phyloP scores from a whole-genome alignment of 2,113 vertebrate species.

The Scomber japonicus region DNA sequence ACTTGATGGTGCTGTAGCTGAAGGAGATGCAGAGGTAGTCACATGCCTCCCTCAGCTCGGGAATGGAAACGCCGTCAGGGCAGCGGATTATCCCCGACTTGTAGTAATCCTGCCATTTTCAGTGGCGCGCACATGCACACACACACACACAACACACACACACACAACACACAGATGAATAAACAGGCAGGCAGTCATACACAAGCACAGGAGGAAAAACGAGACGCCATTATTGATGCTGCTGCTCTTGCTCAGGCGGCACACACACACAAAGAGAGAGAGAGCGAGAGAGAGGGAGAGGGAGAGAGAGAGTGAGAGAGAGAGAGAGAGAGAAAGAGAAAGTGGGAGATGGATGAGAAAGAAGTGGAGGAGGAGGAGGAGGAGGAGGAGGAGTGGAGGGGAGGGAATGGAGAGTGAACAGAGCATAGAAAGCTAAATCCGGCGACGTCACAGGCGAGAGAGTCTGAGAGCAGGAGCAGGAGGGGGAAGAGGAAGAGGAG shows the following conservation, averaged over 20 bases:
- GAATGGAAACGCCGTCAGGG: conserved; percentile 98
- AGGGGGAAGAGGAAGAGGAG: background rate
- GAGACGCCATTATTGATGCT: conserved; percentile 83
- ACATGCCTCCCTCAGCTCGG: conserved; percentile 98
- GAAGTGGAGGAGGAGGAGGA: background rate
- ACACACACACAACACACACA: conserved; percentile 8
- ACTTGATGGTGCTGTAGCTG: conserved; percentile 99
- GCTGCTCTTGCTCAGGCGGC: conserved; percentile 24
- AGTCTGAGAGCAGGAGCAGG: background rate
- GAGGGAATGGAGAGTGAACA: background rate
- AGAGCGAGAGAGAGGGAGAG: background rate
- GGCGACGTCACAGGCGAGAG: conserved; percentile 32
- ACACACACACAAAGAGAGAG: background rate
- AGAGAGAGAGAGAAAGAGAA: background rate
- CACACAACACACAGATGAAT: conserved; percentile 2
- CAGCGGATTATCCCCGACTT: conserved; percentile 99
- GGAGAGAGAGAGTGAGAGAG: background rate
- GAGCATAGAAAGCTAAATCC: conserved; percentile 54
- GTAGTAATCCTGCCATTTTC: conserved; percentile 95
- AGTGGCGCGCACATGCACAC: conserved; percentile 29
- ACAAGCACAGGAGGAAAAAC: conserved; percentile 58
- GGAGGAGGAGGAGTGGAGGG: background rate
- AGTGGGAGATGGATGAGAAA: background rate
- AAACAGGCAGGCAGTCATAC: conserved; percentile 50
- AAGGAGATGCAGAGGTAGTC: conserved; percentile 99